Percentiles rank a stretch among this genome's conserved stretches.
Conservation (phyloP, 2,888 invertebrate genomes). For the Galeopsomyia nigrocyanea region DNA sequence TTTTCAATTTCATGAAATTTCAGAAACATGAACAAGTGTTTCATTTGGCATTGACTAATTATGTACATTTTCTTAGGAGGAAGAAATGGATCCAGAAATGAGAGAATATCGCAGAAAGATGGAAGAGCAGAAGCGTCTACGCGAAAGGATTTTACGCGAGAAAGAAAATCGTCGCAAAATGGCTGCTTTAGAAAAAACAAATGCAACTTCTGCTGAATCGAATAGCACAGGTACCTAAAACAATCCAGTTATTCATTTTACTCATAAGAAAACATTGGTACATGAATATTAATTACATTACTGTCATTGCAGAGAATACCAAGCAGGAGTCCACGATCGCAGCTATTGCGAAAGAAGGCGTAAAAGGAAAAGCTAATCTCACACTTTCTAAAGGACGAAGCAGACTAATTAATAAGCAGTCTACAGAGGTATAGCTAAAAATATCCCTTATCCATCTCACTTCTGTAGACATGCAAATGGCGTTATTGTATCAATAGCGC, state of each 20-base stretch:
- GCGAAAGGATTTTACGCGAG: constrained; percentile 68
- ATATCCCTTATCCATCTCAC: constrained; percentile 27
- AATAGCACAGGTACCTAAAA: constrained; percentile 51
- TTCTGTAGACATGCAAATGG: constrained; percentile 46
- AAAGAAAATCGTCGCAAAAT: constrained; percentile 69
- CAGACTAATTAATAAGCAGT: constrained; percentile 57
- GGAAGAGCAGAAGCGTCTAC: constrained; percentile 69
- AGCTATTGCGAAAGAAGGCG: constrained; percentile 56
- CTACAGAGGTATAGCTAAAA: constrained; percentile 64
- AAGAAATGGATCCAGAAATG: constrained; percentile 67
- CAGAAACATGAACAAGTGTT: neutral
- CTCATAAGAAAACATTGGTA: neutral
- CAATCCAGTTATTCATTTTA: constrained; percentile 3
- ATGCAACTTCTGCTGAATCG: constrained; percentile 49
- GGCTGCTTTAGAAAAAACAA: constrained; percentile 62
- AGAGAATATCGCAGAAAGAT: constrained; percentile 68
- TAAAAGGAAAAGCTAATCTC: constrained; percentile 52
- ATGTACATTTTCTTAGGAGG: constrained; percentile 54
- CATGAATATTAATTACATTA: neutral
- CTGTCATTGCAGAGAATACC: constrained; percentile 51
- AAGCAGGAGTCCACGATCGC: constrained; percentile 56
- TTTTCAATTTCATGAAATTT: neutral
- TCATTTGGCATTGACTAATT: neutral
- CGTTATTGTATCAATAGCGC: constrained; percentile 3
- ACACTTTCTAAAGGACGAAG: constrained; percentile 53